phyloP scores from a whole-genome alignment of 53 echinoderm and acorn worm genomes.

The Stichopus horrens region DNA sequence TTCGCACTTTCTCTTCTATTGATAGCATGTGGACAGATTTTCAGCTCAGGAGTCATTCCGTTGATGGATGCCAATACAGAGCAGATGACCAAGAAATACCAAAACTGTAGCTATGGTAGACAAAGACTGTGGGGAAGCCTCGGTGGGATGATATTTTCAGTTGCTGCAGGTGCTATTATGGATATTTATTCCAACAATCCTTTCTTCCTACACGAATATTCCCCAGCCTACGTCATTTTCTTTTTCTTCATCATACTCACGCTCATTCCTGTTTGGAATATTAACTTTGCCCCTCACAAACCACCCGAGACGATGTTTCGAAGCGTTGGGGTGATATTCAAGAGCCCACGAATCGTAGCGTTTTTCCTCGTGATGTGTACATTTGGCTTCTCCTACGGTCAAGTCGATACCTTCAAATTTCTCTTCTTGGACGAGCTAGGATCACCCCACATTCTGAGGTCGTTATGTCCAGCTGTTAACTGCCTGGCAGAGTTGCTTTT shows the following conservation, averaged over 20 bases:
- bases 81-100: conserved; percentile 31
- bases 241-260: conserved; percentile 58
- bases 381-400: conserved; percentile 59
- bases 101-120: conserved; percentile 46
- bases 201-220: conserved; percentile 42
- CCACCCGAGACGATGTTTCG: conserved; percentile 57
- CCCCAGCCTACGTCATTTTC: conserved; percentile 66
- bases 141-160: conserved; percentile 64
- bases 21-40: conserved; percentile 35
- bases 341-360: conserved; percentile 64
- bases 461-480: conserved; percentile 48
- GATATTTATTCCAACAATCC: conserved; percentile 50
- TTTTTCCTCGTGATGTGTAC: conserved; percentile 63
- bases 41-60: conserved; percentile 34
- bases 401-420: conserved; percentile 61
- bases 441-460: conserved; percentile 57
- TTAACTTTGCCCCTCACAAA: conserved; percentile 66
- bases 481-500: conserved; percentile 62
- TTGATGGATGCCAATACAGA: conserved; percentile 52
- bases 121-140: conserved; percentile 77
- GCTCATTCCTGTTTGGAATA: conserved; percentile 52
- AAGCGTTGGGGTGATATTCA: conserved; percentile 47
- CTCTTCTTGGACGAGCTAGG: conserved; percentile 54
- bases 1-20: conserved; percentile 40
- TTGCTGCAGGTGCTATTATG: conserved; percentile 63